Percentiles rank a stretch among this genome's conserved stretches.
Conservation (phyloP, 2,888 invertebrate species). For the Neuroscelio doddi region DNA sequence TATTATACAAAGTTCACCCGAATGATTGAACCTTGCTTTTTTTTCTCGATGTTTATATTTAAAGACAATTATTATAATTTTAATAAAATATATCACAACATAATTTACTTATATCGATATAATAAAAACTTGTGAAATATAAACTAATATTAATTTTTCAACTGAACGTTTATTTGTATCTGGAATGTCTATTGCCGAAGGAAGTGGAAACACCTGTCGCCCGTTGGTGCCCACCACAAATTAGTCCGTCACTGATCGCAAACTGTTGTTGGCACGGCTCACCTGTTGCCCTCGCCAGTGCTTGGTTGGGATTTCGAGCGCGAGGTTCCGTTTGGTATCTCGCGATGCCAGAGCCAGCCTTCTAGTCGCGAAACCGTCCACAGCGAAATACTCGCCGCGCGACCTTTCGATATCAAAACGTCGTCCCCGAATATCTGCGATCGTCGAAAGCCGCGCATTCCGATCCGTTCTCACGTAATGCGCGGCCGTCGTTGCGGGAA, state of each 20-base stretch:
- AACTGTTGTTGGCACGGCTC: conserved; percentile 48
- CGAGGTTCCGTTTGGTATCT: conserved; percentile 36
- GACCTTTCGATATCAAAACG: neutral
- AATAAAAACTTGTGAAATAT: no score
- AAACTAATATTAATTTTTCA: no score
- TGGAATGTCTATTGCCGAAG: neutral
- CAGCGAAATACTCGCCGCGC: neutral
- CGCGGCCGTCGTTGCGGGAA: no score
- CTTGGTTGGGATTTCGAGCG: conserved; percentile 44
- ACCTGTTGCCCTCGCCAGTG: conserved; percentile 47
- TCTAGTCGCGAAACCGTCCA: conserved; percentile 15
- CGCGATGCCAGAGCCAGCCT: conserved; percentile 39
- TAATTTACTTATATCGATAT: no score
- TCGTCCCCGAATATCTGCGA: neutral
- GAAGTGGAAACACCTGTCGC: conserved; percentile 31
- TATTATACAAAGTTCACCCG: no score
- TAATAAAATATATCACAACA: no score
- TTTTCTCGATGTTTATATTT: no score
- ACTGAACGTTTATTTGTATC: no score
- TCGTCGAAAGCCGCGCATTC: neutral
- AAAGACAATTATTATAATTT: no score
- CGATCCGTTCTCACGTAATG: no score
- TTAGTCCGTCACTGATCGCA: conserved; percentile 45
- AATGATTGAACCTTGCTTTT: no score
- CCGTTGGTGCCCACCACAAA: conserved; percentile 30